Conservation (phyloP, 1,140 invertebrate species). For the Chelonus insularis region DNA sequence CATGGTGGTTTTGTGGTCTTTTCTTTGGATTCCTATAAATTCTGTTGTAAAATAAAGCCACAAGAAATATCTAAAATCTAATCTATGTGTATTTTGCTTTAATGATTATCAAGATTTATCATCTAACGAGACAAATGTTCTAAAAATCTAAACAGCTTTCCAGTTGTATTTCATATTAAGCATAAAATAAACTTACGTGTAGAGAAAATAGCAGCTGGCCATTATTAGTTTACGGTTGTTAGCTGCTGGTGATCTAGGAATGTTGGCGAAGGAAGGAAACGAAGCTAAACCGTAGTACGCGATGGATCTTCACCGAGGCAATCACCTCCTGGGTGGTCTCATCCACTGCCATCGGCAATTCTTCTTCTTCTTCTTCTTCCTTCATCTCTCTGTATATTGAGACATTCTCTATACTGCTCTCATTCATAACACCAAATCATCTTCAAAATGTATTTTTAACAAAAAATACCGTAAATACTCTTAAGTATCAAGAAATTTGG, state of each 20-base stretch:
- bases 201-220: conserved; percentile 11
- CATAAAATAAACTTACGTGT: conserved; percentile 19
- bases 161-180: not conserved
- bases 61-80: too few relatives aligned
- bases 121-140: not conserved
- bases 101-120: too few relatives aligned
- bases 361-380: conserved; percentile 9
- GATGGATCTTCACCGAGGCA: conserved; percentile 47
- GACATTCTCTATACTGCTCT: conserved; percentile 14
- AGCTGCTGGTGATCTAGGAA: conserved; percentile 43
- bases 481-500: too few relatives aligned
- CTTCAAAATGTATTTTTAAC: not conserved
- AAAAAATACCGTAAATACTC: not conserved
- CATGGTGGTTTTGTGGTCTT: too few relatives aligned
- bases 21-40: too few relatives aligned
- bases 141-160: not conserved
- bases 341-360: conserved; percentile 42
- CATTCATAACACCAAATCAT: not conserved
- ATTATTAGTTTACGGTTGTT: conserved; percentile 42
- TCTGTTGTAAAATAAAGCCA: too few relatives aligned
- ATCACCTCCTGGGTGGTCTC: conserved; percentile 52
- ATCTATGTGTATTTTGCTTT: too few relatives aligned
- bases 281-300: conserved; percentile 25
- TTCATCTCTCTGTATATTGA: conserved; percentile 7
- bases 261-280: conserved; percentile 34